These are phyloP conservation scores for Cephonodes hylas DNA, from an alignment of 2,888 invertebrate genomes.

Conservation along the genomic window DNA sequence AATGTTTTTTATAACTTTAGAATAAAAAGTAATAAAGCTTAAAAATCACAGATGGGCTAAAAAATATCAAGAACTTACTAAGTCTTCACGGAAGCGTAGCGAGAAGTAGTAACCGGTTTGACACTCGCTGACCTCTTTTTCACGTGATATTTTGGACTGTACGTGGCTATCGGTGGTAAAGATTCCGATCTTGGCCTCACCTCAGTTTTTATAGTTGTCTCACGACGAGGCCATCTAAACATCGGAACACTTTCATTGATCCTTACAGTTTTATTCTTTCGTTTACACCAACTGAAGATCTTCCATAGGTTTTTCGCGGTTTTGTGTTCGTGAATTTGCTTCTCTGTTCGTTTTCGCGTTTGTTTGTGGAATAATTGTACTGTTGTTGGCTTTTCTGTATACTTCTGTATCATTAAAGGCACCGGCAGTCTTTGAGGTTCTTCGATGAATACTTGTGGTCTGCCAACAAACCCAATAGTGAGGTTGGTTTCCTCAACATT, in stretches of 20 bases:
- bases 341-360: conserved; percentile 20
- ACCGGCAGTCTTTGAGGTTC: conserved; percentile 33
- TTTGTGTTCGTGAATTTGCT: conserved; percentile 11
- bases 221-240: conserved; percentile 12
- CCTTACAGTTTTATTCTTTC: conserved; percentile 27
- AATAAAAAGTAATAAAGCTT: neutral
- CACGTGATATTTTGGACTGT: neutral
- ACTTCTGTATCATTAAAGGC: conserved; percentile 35
- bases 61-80: neutral
- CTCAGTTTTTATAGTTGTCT: conserved; percentile 7
- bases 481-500: conserved; percentile 9
- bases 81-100: conserved; percentile 16
- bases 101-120: conserved; percentile 27
- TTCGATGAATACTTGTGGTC: conserved; percentile 38
- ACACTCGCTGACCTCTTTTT: conserved; percentile 11
- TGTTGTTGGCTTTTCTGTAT: conserved; percentile 23
- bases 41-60: no score
- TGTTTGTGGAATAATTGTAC: conserved; percentile 21
- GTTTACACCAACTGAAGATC: conserved; percentile 36
- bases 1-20: no score
- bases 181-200: conserved; percentile 13
- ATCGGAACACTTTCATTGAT: conserved; percentile 9
- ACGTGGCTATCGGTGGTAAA: neutral
- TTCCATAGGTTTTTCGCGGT: conserved; percentile 15
- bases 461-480: conserved; percentile 28